These are phyloP conservation scores for Drosophila aldrichi DNA, from an alignment of 2,888 invertebrate genomes.

Conservation along the genomic window DNA sequence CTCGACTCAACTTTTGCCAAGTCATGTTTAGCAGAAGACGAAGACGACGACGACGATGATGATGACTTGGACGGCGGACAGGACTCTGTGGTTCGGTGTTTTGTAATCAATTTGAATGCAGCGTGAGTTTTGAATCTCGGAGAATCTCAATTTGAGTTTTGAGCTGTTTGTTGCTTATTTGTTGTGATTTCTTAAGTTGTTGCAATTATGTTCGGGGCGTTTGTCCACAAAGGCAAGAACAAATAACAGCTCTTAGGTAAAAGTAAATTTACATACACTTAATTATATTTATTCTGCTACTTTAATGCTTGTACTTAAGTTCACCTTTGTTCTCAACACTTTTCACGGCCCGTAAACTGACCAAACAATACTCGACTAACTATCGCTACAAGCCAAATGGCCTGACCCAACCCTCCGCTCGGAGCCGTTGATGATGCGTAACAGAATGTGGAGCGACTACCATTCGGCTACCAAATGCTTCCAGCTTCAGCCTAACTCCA, in stretches of 20 bases:
- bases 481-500: constrained; percentile 32
- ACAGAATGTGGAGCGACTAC: constrained; percentile 65
- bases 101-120: constrained; percentile 78
- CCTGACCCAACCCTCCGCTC: background rate
- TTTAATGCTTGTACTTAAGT: constrained; percentile 49
- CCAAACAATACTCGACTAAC: constrained; percentile 69
- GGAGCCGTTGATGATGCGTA: constrained; percentile 42
- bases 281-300: constrained; percentile 52
- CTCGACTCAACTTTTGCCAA: constrained; percentile 57
- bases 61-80: constrained; percentile 44
- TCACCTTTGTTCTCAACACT: constrained; percentile 29
- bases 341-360: constrained; percentile 60
- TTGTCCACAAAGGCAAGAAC: constrained; percentile 28
- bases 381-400: constrained; percentile 47
- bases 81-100: constrained; percentile 48
- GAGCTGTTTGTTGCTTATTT: constrained; percentile 61
- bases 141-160: constrained; percentile 20
- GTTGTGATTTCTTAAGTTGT: constrained; percentile 79
- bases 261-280: constrained; percentile 54
- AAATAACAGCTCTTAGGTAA: background rate
- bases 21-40: constrained; percentile 79
- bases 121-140: constrained; percentile 59
- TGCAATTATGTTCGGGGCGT: constrained; percentile 70
- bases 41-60: constrained; percentile 16
- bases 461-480: constrained; percentile 43